phyloP scores from a whole-genome alignment of 53 echinoderm and acorn worm species.

The Arbacia lixula region DNA sequence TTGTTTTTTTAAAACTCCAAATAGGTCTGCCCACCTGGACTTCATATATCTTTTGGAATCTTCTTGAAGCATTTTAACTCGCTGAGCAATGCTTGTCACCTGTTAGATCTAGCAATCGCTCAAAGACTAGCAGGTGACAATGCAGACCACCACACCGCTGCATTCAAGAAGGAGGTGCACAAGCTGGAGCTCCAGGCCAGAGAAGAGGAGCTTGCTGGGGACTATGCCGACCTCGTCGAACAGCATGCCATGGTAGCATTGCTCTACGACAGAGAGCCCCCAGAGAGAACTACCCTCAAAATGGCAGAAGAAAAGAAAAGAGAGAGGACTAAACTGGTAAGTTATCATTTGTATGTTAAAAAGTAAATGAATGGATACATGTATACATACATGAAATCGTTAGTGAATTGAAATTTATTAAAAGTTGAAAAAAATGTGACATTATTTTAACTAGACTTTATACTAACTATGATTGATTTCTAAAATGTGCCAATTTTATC shows the following conservation, averaged over 20 bases:
- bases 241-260: conserved; percentile 17
- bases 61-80: conserved; percentile 39
- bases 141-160: background rate
- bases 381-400: no score
- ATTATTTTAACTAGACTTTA: no score
- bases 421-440: background rate
- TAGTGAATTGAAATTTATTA: no score
- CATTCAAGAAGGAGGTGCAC: background rate
- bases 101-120: conserved; percentile 1
- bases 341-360: no score
- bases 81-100: background rate
- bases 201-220: background rate
- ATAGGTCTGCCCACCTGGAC: conserved; percentile 52
- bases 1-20: no score
- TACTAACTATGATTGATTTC: no score
- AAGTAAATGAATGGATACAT: background rate
- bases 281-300: background rate
- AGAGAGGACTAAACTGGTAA: conserved; percentile 27
- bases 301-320: conserved; percentile 37
- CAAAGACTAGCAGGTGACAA: no score
- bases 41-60: conserved; percentile 45
- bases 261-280: conserved; percentile 16
- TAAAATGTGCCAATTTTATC: no score
- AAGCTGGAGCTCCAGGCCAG: background rate
- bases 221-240: background rate